phyloP scores from a whole-genome alignment of 2,113 vertebrate species.

The Pitta sordida region DNA sequence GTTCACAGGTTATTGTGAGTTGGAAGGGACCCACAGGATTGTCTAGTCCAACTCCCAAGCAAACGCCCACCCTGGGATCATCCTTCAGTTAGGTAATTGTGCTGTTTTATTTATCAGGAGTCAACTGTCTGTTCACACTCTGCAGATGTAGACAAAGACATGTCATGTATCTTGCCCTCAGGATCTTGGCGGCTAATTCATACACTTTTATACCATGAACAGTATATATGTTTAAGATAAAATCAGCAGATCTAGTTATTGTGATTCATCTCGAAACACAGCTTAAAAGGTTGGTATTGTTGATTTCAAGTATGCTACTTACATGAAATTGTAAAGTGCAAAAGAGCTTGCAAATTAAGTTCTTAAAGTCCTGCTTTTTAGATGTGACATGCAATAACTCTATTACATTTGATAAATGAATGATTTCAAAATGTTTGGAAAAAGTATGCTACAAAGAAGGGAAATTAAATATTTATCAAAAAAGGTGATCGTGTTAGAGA shows the following conservation, averaged over 20 bases:
- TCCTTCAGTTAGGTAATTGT: background rate
- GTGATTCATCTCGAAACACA: background rate
- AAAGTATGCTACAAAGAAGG: background rate
- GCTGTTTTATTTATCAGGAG: conserved; percentile 27
- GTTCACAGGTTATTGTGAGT: too few relatives aligned
- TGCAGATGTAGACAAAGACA: conserved; percentile 2
- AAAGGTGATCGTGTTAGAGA: background rate
- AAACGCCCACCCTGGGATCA: too few relatives aligned
- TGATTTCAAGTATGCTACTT: background rate
- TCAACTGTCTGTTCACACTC: conserved; percentile 6
- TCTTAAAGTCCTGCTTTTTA: background rate
- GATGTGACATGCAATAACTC: background rate
- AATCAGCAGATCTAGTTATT: background rate
- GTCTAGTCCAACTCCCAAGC: too few relatives aligned
- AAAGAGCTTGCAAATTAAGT: background rate
- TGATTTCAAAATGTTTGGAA: background rate
- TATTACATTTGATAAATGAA: background rate
- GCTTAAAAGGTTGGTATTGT: background rate
- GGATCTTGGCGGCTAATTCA: conserved; percentile 3
- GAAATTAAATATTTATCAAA: background rate
- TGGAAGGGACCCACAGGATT: too few relatives aligned
- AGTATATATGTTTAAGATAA: background rate
- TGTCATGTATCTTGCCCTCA: background rate
- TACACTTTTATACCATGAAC: background rate
- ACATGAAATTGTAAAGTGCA: background rate